Evolutionary conservation across 92 coral and sea anemone genomes (phyloP).

Genomic region (Phymanthus crucifer): DNA sequence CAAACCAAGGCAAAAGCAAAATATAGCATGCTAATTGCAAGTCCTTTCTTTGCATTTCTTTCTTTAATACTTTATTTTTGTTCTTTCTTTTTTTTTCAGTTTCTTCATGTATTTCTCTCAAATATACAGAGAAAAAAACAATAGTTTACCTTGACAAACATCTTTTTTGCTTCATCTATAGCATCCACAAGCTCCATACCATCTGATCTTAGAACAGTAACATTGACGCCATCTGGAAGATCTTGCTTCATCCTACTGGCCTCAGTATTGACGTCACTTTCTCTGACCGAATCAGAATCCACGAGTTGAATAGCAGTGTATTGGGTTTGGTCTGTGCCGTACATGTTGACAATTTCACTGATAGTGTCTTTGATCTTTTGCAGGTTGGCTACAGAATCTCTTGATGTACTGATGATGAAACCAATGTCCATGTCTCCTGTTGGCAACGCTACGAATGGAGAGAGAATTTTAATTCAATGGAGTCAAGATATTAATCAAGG

Average conservation of each 20-base stretch:
- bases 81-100: neutral
- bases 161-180: constrained; percentile 54
- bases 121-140: too few relatives aligned
- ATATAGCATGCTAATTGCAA: too few relatives aligned
- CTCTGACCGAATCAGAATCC: constrained; percentile 20
- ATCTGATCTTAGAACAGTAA: constrained; percentile 41
- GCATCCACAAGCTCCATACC: constrained; percentile 69
- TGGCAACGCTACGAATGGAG: constrained; percentile 13
- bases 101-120: neutral
- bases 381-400: constrained; percentile 49
- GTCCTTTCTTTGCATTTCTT: too few relatives aligned
- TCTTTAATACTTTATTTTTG: neutral
- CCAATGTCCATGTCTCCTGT: constrained; percentile 55
- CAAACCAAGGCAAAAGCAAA: neutral
- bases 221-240: constrained; percentile 46
- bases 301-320: constrained; percentile 58
- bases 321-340: constrained; percentile 47
- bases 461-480: too few relatives aligned
- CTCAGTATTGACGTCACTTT: constrained; percentile 42
- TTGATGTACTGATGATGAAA: constrained; percentile 62
- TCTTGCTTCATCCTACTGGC: constrained; percentile 25
- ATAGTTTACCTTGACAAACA: constrained; percentile 50
- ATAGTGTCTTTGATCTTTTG: constrained; percentile 69
- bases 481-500: neutral
- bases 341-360: constrained; percentile 50